These are phyloP conservation scores for Microvelia longipes DNA, from an alignment of 1,140 invertebrate species.

Conservation along the genomic window DNA sequence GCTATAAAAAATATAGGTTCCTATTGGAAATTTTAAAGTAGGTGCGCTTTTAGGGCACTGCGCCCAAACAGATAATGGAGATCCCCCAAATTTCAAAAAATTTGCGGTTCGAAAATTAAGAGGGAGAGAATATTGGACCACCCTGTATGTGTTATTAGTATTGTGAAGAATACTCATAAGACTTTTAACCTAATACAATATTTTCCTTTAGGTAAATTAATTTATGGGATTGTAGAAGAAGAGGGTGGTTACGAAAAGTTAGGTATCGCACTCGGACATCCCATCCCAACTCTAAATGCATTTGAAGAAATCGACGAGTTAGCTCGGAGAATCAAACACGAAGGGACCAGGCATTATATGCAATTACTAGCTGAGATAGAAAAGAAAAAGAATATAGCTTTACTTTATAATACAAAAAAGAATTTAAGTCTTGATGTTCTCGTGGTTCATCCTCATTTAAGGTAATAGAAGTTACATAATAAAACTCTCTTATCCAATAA, in stretches of 20 bases:
- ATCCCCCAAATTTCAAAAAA: too few relatives aligned
- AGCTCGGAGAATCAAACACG: neutral
- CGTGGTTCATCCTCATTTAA: neutral
- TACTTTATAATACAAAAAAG: neutral
- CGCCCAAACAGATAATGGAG: too few relatives aligned
- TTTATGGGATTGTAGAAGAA: neutral
- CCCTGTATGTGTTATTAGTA: too few relatives aligned
- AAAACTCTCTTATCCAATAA: too few relatives aligned
- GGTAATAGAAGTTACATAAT: too few relatives aligned
- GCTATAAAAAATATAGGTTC: too few relatives aligned
- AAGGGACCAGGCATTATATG: neutral
- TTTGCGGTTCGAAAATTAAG: too few relatives aligned
- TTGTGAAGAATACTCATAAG: too few relatives aligned
- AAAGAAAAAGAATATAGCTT: neutral
- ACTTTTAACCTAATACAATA: too few relatives aligned
- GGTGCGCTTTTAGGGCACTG: too few relatives aligned
- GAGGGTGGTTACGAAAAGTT: neutral
- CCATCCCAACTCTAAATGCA: neutral
- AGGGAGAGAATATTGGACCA: too few relatives aligned
- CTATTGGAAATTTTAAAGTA: too few relatives aligned
- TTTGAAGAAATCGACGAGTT: neutral
- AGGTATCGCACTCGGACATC: neutral
- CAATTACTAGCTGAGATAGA: neutral
- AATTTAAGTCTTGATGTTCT: neutral
- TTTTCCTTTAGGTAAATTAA: neutral